Evolutionary conservation across 2,797 vertebrate species (phyloP).

Genomic region (Fundulus diaphanus): DNA sequence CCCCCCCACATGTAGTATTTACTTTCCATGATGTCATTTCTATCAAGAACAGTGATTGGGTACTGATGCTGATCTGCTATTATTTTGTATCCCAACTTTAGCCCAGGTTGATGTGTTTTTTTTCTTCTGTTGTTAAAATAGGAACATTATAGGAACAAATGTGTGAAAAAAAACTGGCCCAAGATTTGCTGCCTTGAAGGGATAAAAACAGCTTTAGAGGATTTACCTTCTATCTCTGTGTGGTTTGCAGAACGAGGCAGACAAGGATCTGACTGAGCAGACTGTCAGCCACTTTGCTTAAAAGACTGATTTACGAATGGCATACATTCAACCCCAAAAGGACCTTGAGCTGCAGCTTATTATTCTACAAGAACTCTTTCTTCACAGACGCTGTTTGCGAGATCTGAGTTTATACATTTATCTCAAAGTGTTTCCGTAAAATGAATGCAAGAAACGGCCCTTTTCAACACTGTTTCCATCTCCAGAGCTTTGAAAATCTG

Average conservation of each 20-base stretch:
- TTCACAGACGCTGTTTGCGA: slow-evolving; percentile 24
- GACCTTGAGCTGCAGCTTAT: slow-evolving; percentile 23
- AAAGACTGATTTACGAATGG: slow-evolving; percentile 49
- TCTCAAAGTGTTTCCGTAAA: slow-evolving; percentile 31
- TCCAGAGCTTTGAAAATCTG: slow-evolving; percentile 29
- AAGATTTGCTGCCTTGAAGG: slow-evolving; percentile 26
- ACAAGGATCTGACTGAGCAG: slow-evolving; percentile 44
- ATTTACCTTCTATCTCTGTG: slow-evolving; percentile 32
- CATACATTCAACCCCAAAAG: slow-evolving; percentile 37
- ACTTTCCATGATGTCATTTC: not conserved
- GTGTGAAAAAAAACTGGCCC: slow-evolving; percentile 4
- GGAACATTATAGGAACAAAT: slow-evolving; percentile 10
- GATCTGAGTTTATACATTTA: slow-evolving; percentile 17
- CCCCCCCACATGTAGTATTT: not conserved
- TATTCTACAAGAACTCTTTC: slow-evolving; percentile 42
- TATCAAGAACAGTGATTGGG: not conserved
- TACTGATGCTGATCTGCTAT: too few species aligned
- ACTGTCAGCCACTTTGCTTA: slow-evolving; percentile 51
- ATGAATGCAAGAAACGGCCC: slow-evolving; percentile 22
- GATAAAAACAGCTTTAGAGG: slow-evolving; percentile 44
- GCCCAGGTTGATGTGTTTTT: slow-evolving; percentile 15
- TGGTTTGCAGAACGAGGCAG: slow-evolving; percentile 40
- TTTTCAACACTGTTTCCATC: slow-evolving; percentile 17
- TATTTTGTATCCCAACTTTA: slow-evolving; percentile 3
- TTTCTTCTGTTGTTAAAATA: slow-evolving; percentile 15